Conservation (phyloP, 2,113 vertebrate species). For the Jaculus jaculus region DNA sequence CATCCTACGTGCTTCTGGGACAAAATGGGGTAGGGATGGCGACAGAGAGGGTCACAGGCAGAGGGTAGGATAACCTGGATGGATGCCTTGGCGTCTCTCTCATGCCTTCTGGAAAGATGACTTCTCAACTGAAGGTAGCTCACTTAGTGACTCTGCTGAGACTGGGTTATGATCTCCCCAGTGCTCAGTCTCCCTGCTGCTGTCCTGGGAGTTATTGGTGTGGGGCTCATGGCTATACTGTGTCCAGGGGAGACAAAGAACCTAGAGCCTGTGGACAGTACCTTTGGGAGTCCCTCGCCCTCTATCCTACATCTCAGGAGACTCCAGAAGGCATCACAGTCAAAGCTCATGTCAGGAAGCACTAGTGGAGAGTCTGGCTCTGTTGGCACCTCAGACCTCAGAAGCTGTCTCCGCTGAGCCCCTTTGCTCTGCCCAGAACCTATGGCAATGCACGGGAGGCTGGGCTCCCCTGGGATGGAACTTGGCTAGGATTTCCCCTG, state of each 20-base stretch:
- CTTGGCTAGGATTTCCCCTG: neutral
- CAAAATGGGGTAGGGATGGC: neutral
- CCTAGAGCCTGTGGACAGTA: no score
- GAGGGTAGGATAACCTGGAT: neutral
- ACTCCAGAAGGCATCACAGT: neutral
- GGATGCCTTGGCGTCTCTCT: neutral
- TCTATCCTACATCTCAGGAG: rapidly evolving
- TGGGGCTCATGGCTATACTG: rapidly evolving
- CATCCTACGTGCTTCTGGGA: neutral
- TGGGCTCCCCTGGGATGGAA: neutral
- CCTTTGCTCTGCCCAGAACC: neutral
- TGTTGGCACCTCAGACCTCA: no score
- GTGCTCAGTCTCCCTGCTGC: neutral
- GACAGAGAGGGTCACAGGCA: neutral
- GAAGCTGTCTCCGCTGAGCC: neutral
- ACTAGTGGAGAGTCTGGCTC: neutral
- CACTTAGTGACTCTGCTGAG: neutral
- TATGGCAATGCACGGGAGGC: neutral
- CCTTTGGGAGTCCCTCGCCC: rapidly evolving
- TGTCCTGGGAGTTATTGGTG: rapidly evolving
- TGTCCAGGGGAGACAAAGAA: rapidly evolving
- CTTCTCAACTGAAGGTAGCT: neutral
- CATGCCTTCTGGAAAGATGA: neutral
- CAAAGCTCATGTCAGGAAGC: neutral
- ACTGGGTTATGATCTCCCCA: neutral